Evolutionary conservation across 2,113 vertebrate genomes (phyloP).

Genomic region (Gobio gobio): DNA sequence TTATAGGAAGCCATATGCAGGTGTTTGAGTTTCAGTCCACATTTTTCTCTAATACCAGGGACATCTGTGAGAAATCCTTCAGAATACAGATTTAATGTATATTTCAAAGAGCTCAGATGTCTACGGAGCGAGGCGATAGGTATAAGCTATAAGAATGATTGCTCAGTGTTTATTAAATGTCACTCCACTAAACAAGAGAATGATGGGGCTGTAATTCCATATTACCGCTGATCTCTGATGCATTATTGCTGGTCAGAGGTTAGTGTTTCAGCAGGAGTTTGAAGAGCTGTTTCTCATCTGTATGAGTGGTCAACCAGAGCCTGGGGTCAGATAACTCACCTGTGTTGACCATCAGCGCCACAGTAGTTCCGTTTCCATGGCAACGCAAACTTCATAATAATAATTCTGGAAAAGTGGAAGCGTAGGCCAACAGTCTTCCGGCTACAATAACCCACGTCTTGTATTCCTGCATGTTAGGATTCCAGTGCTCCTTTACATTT

Average conservation of each 20-base stretch:
- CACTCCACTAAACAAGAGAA: not conserved
- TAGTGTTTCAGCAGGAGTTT: not conserved
- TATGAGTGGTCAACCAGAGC: constrained; percentile 27
- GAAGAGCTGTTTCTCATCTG: constrained; percentile 22
- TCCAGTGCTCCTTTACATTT: not conserved
- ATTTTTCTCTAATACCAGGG: not conserved
- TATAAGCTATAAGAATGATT: not conserved
- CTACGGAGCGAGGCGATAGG: not conserved
- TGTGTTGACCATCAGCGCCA: not conserved
- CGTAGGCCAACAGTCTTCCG: constrained; percentile 27
- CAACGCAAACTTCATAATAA: constrained; percentile 46
- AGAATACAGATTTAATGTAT: not conserved
- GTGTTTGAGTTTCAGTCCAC: not conserved
- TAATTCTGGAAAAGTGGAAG: constrained; percentile 22
- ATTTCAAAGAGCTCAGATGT: not conserved
- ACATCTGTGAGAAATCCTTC: not conserved
- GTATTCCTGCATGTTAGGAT: not conserved
- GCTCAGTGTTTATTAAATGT: constrained; percentile 23
- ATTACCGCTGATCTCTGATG: not conserved
- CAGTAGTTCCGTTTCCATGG: constrained; percentile 27
- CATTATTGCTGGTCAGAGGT: constrained; percentile 15
- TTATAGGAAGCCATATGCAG: constrained; percentile 13
- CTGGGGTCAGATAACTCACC: constrained; percentile 31
- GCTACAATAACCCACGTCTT: constrained; percentile 10
- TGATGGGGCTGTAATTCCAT: not conserved